Base-by-base conservation (phyloP, 1,140 invertebrate species). In the Vollenhovia emeryi region DNA sequence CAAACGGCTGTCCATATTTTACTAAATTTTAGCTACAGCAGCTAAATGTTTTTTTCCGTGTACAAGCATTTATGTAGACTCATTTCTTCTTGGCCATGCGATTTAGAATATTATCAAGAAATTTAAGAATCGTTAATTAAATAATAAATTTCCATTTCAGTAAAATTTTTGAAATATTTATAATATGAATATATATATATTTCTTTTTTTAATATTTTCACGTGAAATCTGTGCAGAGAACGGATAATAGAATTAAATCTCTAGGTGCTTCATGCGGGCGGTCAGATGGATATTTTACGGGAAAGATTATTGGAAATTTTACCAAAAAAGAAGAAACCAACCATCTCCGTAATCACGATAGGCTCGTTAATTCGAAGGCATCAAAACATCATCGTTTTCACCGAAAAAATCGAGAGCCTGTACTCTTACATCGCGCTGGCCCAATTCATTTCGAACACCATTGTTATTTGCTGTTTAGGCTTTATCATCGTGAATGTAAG, bases 221-320 rank as follows among this genome's bases (percentile, higher is more conserved):
- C 11, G 9, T 21, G 40, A 8, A 24, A 36, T 64, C 40, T 64
- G 4, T 21, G 18, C 0, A 24, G 11, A 43, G 8, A 36, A 15
- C 50, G 6, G 24, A 68, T 48, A 78, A 62, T 13, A 30, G 8
- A 30, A 24, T 73, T 13, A 13, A 82, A 33, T 66, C 33, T 55
- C 8, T 55, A 89, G 88, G 59, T 86, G 60, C 27, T 89, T 11
- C 88, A 89, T 21, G n/a, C 66, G 18, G 86, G 87, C 6, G 73
- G 64, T n/a, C 83, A 88, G 18, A 48, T 89, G 13, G 88, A 89
- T 7, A 84, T 89, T 21, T 24, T 89, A 30, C 82, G 88, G 13
- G 64, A 69, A 15, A 48, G 18, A 18, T 15, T 89, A 50, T 27
- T 52, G 3, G 15, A 76, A 18, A 24, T 64, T 52, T 48, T 66